These are phyloP conservation scores for Callimorpha dominula DNA, from an alignment of 2,888 invertebrate species.

Conservation along the genomic window DNA sequence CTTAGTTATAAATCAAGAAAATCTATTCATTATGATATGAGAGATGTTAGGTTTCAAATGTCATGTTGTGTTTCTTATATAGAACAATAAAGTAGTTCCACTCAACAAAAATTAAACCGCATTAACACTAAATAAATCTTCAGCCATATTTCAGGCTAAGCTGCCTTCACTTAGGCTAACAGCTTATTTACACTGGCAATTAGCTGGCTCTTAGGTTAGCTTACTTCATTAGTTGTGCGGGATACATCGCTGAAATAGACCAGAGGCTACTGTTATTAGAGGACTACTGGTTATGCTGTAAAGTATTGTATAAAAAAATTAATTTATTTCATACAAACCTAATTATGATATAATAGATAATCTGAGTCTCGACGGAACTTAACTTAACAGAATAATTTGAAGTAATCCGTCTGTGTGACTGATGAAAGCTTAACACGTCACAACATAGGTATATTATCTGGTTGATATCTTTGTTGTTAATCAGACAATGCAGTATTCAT, in stretches of 20 bases:
- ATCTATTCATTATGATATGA: background rate
- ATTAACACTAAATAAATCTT: conserved; percentile 39
- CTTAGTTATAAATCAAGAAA: background rate
- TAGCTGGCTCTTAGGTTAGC: conserved; percentile 54
- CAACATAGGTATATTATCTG: too few relatives aligned
- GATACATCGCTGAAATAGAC: conserved; percentile 36
- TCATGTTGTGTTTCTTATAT: background rate
- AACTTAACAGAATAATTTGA: too few relatives aligned
- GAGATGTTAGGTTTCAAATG: background rate
- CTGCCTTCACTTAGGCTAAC: conserved; percentile 46
- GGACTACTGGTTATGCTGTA: background rate
- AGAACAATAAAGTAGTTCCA: background rate
- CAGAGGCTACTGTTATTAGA: background rate
- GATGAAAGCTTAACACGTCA: too few relatives aligned
- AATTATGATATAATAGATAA: too few relatives aligned
- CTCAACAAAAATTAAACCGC: conserved; percentile 10
- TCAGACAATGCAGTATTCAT: too few relatives aligned
- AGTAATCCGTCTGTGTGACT: too few relatives aligned
- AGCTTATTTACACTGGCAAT: conserved; percentile 63
- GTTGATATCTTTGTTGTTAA: too few relatives aligned
- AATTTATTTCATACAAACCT: too few relatives aligned
- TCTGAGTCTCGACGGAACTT: too few relatives aligned
- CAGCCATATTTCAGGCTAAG: conserved; percentile 50
- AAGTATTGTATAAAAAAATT: too few relatives aligned
- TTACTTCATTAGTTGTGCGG: conserved; percentile 48